Conservation (phyloP, 2,113 vertebrate genomes). For the Azemiops feae region DNA sequence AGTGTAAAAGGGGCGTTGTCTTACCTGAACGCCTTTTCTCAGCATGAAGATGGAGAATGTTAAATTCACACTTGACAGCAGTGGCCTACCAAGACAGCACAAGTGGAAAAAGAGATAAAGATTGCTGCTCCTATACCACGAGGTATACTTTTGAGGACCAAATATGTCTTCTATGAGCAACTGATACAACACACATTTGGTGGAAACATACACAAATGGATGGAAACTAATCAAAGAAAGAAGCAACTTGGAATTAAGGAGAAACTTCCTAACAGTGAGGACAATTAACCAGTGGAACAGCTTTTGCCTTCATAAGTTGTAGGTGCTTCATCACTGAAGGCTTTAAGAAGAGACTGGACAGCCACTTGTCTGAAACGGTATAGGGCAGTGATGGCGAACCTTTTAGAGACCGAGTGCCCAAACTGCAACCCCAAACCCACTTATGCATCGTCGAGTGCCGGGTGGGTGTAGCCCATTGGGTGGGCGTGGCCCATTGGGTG, state of each 20-base stretch:
- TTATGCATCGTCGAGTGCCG: no score
- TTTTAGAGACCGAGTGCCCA: no score
- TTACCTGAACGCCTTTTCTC: no score
- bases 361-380: background rate
- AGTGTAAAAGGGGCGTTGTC: no score
- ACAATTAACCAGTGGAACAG: background rate
- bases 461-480: no score
- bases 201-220: background rate
- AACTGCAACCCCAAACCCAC: no score
- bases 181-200: background rate
- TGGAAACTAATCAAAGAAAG: background rate
- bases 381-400: no score
- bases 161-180: background rate
- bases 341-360: background rate
- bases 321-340: background rate
- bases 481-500: no score
- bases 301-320: no score
- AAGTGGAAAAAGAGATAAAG: conserved; percentile 46
- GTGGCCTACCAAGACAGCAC: conserved; percentile 23
- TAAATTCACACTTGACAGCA: conserved; percentile 42
- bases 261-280: background rate
- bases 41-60: no score
- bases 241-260: background rate
- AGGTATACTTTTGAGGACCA: background rate
- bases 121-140: background rate